Evolutionary conservation across 2,797 vertebrate genomes (phyloP).

Genomic region (Toxotes lorentzi): DNA sequence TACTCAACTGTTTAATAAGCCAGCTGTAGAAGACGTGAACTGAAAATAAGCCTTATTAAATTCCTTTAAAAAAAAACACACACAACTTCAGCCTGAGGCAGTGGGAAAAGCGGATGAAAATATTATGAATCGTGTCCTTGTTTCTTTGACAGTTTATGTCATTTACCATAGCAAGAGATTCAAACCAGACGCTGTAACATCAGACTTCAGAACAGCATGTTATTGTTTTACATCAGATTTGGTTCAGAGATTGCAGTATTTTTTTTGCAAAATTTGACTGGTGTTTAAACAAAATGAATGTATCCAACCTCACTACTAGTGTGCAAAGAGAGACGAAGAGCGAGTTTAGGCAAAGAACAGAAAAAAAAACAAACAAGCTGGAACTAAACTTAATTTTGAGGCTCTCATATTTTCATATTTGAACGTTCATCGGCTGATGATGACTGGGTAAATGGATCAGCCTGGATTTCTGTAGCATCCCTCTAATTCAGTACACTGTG

Average conservation of each 20-base stretch:
- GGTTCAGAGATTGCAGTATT: background rate
- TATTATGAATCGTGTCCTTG: slow-evolving; percentile 49
- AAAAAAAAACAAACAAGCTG: background rate
- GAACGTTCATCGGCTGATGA: slow-evolving; percentile 16
- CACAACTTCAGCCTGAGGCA: slow-evolving; percentile 53
- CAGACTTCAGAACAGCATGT: slow-evolving; percentile 28
- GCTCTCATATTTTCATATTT: background rate
- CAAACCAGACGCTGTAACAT: slow-evolving; percentile 35
- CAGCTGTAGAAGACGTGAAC: slow-evolving; percentile 72
- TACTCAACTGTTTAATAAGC: slow-evolving; percentile 74
- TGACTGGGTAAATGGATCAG: slow-evolving; percentile 14
- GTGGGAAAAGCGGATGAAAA: slow-evolving; percentile 54
- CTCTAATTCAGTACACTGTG: slow-evolving; percentile 10
- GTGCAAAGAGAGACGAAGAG: background rate
- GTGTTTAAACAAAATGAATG: background rate
- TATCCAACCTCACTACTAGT: background rate
- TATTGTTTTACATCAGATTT: slow-evolving; percentile 42
- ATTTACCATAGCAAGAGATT: slow-evolving; percentile 41
- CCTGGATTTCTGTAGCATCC: background rate
- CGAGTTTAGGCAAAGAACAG: background rate
- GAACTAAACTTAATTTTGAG: slow-evolving; percentile 1
- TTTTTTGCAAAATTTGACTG: background rate
- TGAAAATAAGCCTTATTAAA: slow-evolving; percentile 72
- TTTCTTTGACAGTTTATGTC: slow-evolving; percentile 57
- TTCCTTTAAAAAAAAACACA: slow-evolving; percentile 37